Conservation (phyloP, 2,113 vertebrate genomes). For the Halcyon senegalensis region DNA sequence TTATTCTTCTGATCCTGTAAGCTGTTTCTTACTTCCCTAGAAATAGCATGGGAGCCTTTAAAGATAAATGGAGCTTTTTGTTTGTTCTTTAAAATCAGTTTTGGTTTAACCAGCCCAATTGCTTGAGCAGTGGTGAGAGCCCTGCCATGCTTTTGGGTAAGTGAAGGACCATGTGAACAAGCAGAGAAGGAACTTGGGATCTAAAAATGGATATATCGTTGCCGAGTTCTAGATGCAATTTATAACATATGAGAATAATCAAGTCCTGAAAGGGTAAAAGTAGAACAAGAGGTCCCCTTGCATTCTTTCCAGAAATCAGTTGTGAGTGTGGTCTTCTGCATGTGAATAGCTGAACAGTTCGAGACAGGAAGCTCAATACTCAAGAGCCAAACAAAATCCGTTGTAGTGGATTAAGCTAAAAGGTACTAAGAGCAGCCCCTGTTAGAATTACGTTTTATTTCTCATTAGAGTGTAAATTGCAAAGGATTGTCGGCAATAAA, state of each 20-base stretch:
- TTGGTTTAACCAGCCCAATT: not conserved
- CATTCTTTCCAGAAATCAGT: not conserved
- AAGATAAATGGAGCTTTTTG: not conserved
- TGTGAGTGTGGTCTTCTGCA: not conserved
- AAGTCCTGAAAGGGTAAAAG: conserved; percentile 2
- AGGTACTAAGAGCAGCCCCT: not conserved
- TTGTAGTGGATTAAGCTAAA: conserved; percentile 8
- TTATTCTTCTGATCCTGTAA: not conserved
- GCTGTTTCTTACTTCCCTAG: not conserved
- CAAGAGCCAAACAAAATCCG: conserved; percentile 32
- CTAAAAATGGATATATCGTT: not conserved
- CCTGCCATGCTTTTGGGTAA: not conserved
- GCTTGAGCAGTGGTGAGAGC: not conserved
- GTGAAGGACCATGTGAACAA: not conserved
- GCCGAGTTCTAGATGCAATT: not conserved
- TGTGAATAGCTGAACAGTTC: not conserved
- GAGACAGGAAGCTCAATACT: not conserved
- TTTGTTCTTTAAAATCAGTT: not conserved
- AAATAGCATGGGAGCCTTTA: not conserved
- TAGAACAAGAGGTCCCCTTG: not conserved
- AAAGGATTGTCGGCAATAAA: conserved; percentile 16
- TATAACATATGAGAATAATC: conserved; percentile 13
- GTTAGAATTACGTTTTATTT: conserved; percentile 36
- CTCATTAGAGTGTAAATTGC: conserved; percentile 28
- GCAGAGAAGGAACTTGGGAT: not conserved